Evolutionary conservation across 2,888 invertebrate genomes (phyloP), one percentile per base, ranked within the genome.

Genomic region (Lissocephala sabroskyi): DNA sequence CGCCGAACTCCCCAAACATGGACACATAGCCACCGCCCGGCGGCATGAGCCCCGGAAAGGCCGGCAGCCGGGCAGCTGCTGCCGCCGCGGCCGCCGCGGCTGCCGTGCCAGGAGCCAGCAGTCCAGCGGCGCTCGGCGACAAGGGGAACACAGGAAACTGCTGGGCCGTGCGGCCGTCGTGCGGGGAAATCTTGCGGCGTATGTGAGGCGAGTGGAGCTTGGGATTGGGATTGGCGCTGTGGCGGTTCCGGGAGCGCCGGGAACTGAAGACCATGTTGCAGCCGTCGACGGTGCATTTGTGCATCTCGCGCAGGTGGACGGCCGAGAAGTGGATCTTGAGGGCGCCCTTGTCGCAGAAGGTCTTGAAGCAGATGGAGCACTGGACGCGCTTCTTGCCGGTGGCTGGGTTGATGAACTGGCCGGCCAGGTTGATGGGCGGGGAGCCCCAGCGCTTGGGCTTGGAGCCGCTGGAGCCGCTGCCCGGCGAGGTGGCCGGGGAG

Each of bases 221-320:
- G 0, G 98, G 98, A 85, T 98, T 98, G 0, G 98, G 98, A 85
- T 98, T 98, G 5, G 98, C 97, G 83, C 96, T 96, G 85, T 98
- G 98, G 2, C 98, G 89, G 81, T 98, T 98, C 45, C 98, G 88
- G 23, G 97, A 97, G 62, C 98, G 88, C 61, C 98, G 88, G 10
- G 97, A 98, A 83, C 97, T 97, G 83, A 98, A 98, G 95, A 97
- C 97, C 96, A 98, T 98, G 81, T 95, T 97, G 86, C 98, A 98
- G 0, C 98, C 98, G 82, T 96, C 96, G 0, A 99, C 97, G 0
- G 98, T 98, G 83, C 99, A 99, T 85, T 96, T 96, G 85, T 99
- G 99, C 98, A 99, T 99, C 87, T 99, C 99, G 30, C 98, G 90
- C 51, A 98, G 86, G 83, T 99, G 99, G 10, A 99, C 99, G 0